Conservation (phyloP, 1,140 invertebrate species). For the Eulimnadia texana region DNA sequence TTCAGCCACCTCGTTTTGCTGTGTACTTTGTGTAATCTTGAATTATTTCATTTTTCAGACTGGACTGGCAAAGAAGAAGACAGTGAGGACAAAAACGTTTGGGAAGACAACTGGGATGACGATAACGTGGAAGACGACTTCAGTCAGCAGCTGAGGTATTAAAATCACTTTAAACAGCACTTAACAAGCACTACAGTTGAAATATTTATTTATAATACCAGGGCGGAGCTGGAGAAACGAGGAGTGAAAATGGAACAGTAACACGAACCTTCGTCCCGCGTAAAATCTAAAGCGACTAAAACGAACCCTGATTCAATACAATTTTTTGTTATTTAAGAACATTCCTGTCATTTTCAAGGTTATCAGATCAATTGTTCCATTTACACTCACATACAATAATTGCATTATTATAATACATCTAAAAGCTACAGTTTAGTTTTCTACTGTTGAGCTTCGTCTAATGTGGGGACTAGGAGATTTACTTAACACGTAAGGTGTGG, state of each 20-base stretch:
- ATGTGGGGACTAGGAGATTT: too few relatives aligned
- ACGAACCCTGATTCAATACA: not conserved
- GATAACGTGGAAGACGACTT: conserved; percentile 97
- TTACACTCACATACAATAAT: not conserved
- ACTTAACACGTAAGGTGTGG: too few relatives aligned
- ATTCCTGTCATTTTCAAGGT: not conserved
- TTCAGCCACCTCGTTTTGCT: too few relatives aligned
- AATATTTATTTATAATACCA: too few relatives aligned
- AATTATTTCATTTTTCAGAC: conserved; percentile 45
- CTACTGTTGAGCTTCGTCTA: too few relatives aligned
- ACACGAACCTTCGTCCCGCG: conserved; percentile 7
- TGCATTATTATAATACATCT: too few relatives aligned
- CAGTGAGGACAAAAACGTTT: conserved; percentile 75
- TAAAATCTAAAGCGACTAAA: too few relatives aligned
- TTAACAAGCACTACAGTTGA: too few relatives aligned
- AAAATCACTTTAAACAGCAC: too few relatives aligned
- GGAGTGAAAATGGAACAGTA: conserved; percentile 17
- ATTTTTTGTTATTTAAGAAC: conserved; percentile 2
- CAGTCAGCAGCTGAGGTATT: conserved; percentile 74
- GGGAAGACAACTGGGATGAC: conserved; percentile 99
- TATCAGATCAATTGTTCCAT: not conserved
- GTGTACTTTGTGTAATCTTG: too few relatives aligned
- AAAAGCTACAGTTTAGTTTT: too few relatives aligned
- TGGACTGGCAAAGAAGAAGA: conserved; percentile 62
- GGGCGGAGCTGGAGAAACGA: conserved; percentile 21